Evolutionary conservation across 1,140 invertebrate genomes (phyloP).

Genomic region (Ditylenchus dipsaci): DNA sequence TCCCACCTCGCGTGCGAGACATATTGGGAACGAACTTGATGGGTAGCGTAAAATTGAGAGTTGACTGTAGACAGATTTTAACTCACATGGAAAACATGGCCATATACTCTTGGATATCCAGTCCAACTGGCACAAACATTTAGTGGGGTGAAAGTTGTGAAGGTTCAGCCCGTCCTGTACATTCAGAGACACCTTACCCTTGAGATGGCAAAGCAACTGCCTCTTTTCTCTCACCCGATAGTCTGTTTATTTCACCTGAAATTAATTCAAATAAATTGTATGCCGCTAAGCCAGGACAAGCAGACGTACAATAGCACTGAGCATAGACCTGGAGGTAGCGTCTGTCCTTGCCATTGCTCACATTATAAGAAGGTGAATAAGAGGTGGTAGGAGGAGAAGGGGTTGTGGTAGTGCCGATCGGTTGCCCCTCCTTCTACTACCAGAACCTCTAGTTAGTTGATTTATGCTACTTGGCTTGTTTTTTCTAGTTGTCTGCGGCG

Average conservation of each 20-base stretch:
- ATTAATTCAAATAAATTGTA: too few species aligned
- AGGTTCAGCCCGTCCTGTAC: constrained; percentile 29
- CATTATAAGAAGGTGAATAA: not conserved
- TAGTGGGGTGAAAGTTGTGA: constrained; percentile 51
- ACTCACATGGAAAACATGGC: constrained; percentile 55
- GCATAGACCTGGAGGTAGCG: constrained; percentile 54
- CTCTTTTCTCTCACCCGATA: constrained; percentile 50
- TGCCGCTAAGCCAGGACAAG: too few species aligned
- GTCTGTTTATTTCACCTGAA: constrained; percentile 37
- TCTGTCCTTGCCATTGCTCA: constrained; percentile 14
- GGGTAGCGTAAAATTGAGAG: too few species aligned
- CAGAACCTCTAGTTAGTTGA: too few species aligned
- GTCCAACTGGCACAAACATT: constrained; percentile 54
- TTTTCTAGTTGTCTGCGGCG: constrained; percentile 10
- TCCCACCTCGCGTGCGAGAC: too few species aligned
- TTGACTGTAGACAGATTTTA: too few species aligned
- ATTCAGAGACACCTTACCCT: constrained; percentile 50
- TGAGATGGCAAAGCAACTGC: constrained; percentile 52
- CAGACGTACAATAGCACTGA: constrained; percentile 48
- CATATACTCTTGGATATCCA: constrained; percentile 47
- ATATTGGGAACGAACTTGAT: too few species aligned
- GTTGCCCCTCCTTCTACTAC: not conserved
- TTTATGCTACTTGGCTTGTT: not conserved
- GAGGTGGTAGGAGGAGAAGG: constrained; percentile 4
- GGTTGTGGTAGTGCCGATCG: not conserved